Base-by-base conservation (phyloP, 1,140 invertebrate genomes). In the Drosophila mojavensis region DNA sequence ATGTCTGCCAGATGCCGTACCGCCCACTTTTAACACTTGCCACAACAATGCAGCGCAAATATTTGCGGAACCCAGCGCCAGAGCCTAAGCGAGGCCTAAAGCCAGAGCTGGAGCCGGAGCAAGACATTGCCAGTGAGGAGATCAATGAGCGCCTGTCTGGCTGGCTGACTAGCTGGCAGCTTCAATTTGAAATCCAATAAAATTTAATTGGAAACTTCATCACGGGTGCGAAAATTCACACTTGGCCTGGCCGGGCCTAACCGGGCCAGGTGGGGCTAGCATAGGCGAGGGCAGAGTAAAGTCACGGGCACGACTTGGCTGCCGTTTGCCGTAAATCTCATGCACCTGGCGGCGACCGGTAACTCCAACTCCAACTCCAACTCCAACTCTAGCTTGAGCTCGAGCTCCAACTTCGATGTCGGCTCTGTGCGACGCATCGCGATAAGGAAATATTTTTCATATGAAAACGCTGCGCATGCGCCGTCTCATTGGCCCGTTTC, bases 151-250 rank as follows among this genome's bases (percentile, higher is more conserved):
- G 67, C 58, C 43, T 64, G 67, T 54, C 78, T 73, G 58, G 62
- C 58, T 64, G 13, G 24, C 43, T 60, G 20, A 9, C 55, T 45
- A 64, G 24, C 74, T 53, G 48, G 60, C 79, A 79, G 79, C 79
- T 80, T 88, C 83, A 88, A 88, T 88, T 88, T 88, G 84, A 88
- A 89, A 84, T 89, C 75, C 83, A 91, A 91, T 91, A 91, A 91
- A 91, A 91, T 91, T 91, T 91, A 91, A 91, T 91, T 91, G 88
- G 88, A 91, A 91, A 91, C 88, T 91, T 91, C 88, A 91, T 91
- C 88, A 91, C 88, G 82, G 88, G 88, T 91, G 88, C 83, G 88
- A 91, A 91, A 91, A 91, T 91, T 91, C 88, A 91, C 88, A 91
- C 88, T 89, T 62, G 60, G 48, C 62, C 71, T 45, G 51, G 48